These are phyloP conservation scores for Channa striata DNA, from an alignment of 2,797 vertebrate species.

Conservation along the genomic window DNA sequence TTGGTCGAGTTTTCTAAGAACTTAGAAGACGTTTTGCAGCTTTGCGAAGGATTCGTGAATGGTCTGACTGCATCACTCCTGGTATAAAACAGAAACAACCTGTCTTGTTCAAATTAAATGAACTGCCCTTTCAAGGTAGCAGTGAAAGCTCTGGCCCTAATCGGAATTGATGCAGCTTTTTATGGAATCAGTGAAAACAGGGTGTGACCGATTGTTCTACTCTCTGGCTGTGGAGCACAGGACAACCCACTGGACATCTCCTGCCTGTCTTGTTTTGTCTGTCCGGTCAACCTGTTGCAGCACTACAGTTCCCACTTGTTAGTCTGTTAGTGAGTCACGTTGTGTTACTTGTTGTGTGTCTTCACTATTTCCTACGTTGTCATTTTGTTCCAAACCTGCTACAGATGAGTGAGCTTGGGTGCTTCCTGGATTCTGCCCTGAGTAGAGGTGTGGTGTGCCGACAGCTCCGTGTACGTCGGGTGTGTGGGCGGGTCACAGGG, in stretches of 20 bases:
- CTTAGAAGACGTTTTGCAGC: too few relatives aligned
- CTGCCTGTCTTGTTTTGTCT: slow-evolving; percentile 32
- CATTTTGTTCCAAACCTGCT: slow-evolving; percentile 84
- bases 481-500: slow-evolving; percentile 90
- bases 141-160: slow-evolving; percentile 14
- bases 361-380: slow-evolving; percentile 62
- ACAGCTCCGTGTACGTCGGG: slow-evolving; percentile 94
- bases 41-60: background rate
- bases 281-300: slow-evolving; percentile 35
- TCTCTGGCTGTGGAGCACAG: slow-evolving; percentile 25
- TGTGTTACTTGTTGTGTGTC: slow-evolving; percentile 53
- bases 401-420: slow-evolving; percentile 99
- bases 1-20: slow-evolving; percentile 5
- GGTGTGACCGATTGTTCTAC: slow-evolving; percentile 13
- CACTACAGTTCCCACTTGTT: slow-evolving; percentile 56
- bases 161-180: slow-evolving; percentile 12
- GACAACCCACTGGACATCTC: slow-evolving; percentile 59
- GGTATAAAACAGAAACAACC: slow-evolving; percentile 1
- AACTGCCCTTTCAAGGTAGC: slow-evolving; percentile 25
- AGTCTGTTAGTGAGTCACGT: slow-evolving; percentile 67
- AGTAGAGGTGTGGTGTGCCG: slow-evolving; percentile 93
- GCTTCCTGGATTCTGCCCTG: slow-evolving; percentile 99
- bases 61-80: background rate
- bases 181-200: slow-evolving; percentile 33
- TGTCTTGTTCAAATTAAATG: slow-evolving; percentile 5